These are phyloP conservation scores for Hydroisotoma schaefferi DNA, from an alignment of 2,888 invertebrate species.

Conservation along the genomic window DNA sequence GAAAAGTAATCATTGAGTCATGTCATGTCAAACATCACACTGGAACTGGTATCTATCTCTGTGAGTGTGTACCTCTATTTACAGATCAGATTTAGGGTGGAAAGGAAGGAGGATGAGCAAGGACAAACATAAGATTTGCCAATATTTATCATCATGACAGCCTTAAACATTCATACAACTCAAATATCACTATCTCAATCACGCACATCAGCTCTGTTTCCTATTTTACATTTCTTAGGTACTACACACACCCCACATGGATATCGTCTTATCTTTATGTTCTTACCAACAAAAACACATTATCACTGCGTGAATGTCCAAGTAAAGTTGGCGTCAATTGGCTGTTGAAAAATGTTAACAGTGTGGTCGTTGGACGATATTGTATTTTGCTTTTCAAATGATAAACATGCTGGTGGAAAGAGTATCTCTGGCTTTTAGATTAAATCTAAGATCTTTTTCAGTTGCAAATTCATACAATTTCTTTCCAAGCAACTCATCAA, in stretches of 20 bases:
- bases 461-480: background rate
- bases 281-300: no score
- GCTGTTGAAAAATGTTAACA: no score
- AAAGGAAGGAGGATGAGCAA: background rate
- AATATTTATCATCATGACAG: background rate
- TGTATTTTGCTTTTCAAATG: no score
- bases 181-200: background rate
- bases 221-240: background rate
- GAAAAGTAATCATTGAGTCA: slow-evolving; percentile 10
- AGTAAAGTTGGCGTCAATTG: no score
- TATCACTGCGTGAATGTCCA: no score
- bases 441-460: no score
- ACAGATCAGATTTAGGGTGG: slow-evolving; percentile 1
- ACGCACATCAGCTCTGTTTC: background rate
- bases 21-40: background rate
- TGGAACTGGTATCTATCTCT: no score
- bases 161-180: background rate
- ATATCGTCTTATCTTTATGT: no score
- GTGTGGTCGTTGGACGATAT: no score
- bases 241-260: no score
- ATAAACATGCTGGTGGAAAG: no score
- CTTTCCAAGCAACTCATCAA: background rate
- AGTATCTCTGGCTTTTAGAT: no score
- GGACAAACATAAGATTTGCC: background rate
- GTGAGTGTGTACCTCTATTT: background rate